Evolutionary conservation across 2,888 invertebrate genomes (phyloP).

Genomic region (Trichogramma evanescens): DNA sequence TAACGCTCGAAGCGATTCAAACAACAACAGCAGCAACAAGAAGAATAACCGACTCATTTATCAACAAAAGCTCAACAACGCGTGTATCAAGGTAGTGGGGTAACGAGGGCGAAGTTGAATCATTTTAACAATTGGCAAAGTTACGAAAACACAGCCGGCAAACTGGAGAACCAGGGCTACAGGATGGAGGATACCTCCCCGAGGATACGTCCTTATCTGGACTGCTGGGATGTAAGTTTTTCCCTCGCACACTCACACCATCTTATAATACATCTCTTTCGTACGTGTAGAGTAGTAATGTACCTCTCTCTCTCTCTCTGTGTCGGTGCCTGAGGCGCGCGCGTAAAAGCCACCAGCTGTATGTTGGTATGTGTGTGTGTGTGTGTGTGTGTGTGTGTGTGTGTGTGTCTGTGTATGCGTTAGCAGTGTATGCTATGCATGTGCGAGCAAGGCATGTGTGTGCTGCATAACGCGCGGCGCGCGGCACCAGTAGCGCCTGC

Average conservation of each 20-base stretch:
- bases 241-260: neutral
- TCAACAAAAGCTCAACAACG: neutral
- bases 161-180: neutral
- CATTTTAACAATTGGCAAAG: neutral
- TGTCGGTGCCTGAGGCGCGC: too few species aligned
- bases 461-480: too few species aligned
- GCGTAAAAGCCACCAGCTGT: too few species aligned
- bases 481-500: too few species aligned
- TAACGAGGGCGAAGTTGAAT: neutral
- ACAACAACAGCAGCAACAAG: conserved; percentile 25
- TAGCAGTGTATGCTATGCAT: too few species aligned
- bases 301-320: neutral
- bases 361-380: too few species aligned
- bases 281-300: neutral
- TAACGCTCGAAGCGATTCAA: too few species aligned
- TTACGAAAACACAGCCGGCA: neutral
- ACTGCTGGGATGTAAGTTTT: conserved; percentile 43
- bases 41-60: conserved; percentile 26
- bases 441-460: too few species aligned
- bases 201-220: conserved; percentile 42
- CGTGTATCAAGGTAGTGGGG: neutral
- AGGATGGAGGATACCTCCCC: conserved; percentile 43
- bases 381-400: too few species aligned
- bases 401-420: too few species aligned
- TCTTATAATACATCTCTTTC: neutral